These are phyloP conservation scores for Pollenia amentaria DNA, from an alignment of 2,888 invertebrate genomes.

Conservation along the genomic window DNA sequence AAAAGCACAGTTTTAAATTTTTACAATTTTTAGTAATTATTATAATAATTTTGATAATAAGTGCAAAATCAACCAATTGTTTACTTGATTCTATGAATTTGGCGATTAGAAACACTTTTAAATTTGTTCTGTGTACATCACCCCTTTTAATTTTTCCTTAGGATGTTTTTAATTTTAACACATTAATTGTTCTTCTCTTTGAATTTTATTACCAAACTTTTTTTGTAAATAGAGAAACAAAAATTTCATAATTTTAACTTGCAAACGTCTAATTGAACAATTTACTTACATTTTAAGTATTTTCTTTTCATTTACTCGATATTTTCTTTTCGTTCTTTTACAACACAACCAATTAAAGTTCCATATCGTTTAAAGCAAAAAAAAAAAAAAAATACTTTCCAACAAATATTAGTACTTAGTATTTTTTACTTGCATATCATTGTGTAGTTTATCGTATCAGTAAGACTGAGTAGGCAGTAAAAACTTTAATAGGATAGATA, in stretches of 20 bases:
- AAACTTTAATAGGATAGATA: background rate
- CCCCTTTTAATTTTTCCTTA: too few relatives aligned
- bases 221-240: background rate
- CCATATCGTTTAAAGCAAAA: slow-evolving; percentile 27
- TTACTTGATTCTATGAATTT: too few relatives aligned
- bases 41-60: too few relatives aligned
- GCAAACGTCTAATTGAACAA: slow-evolving; percentile 2
- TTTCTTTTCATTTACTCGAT: background rate
- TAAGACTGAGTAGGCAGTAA: background rate
- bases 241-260: background rate
- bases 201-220: too few relatives aligned
- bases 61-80: too few relatives aligned
- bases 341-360: slow-evolving; percentile 33
- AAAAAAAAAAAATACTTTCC: slow-evolving; percentile 37
- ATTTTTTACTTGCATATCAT: slow-evolving; percentile 13
- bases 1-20: too few relatives aligned
- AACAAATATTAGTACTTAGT: slow-evolving; percentile 43
- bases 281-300: slow-evolving; percentile 17
- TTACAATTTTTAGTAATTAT: too few relatives aligned
- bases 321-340: background rate
- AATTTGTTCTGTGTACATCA: too few relatives aligned
- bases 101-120: too few relatives aligned
- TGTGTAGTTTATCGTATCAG: background rate
- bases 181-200: too few relatives aligned
- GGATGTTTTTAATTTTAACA: too few relatives aligned